A percentile compares a stretch with the other conserved stretches of the same genome.
Conservation (phyloP, 2,888 invertebrate genomes). For the Drosophila setosimentum region DNA sequence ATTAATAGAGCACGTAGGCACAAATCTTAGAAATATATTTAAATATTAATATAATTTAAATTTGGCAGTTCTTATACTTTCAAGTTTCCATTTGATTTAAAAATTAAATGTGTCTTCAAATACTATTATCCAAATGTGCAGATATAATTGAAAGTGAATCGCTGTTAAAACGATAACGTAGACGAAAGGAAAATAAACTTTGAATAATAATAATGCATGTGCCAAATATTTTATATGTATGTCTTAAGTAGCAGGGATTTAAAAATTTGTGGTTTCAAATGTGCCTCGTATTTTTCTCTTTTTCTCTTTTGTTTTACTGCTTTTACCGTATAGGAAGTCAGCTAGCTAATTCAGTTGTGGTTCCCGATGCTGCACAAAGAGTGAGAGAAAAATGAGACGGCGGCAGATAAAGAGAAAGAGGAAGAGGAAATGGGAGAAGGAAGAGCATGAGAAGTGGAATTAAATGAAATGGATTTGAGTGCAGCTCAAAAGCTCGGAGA, state of each 20-base stretch:
- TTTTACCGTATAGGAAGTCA: slow-evolving; percentile 21
- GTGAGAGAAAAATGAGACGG: not conserved
- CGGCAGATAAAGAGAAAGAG: not conserved
- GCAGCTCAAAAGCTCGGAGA: slow-evolving; percentile 18
- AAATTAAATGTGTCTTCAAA: not conserved
- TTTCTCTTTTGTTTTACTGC: slow-evolving; percentile 9
- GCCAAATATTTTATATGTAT: not conserved
- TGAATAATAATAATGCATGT: not conserved
- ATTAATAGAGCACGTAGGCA: too few relatives aligned
- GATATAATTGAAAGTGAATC: not conserved
- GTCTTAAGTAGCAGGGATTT: not conserved
- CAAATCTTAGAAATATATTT: not conserved
- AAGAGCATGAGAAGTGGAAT: slow-evolving; percentile 38
- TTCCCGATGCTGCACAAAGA: slow-evolving; percentile 26
- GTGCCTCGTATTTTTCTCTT: not conserved
- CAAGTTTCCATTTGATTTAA: too few relatives aligned
- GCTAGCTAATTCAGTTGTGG: slow-evolving; percentile 48
- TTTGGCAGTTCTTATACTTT: too few relatives aligned
- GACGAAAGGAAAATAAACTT: not conserved
- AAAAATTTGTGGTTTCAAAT: not conserved
- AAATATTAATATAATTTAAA: not conserved
- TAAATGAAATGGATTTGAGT: slow-evolving; percentile 57
- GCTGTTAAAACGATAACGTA: not conserved
- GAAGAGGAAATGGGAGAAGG: not conserved
- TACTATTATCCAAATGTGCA: too few relatives aligned